phyloP scores from a whole-genome alignment of 2,113 vertebrate genomes.

The Thunnus maccoyii region DNA sequence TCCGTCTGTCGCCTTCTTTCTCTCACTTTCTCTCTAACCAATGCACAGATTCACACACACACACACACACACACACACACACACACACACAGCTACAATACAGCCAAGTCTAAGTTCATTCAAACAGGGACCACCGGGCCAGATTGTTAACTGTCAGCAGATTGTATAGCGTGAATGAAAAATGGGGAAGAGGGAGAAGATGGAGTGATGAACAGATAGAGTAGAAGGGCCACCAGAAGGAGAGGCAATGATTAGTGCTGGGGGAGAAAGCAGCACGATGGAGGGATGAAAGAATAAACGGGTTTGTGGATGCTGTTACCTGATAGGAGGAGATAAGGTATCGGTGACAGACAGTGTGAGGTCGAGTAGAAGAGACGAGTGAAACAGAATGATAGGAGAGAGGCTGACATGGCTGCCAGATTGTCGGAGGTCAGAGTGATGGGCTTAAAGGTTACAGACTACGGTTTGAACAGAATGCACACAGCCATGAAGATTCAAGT shows the following conservation, averaged over 20 bases:
- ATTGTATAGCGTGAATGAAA: constrained; percentile 58
- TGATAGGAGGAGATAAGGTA: constrained; percentile 72
- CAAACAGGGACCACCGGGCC: constrained; percentile 50
- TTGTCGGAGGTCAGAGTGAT: constrained; percentile 63
- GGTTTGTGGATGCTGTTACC: constrained; percentile 61
- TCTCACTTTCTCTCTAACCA: constrained; percentile 12
- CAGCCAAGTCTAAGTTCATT: constrained; percentile 38
- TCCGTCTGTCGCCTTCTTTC: not conserved
- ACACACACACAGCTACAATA: not conserved
- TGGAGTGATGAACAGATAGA: constrained; percentile 58
- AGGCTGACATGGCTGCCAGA: constrained; percentile 56
- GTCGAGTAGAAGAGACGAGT: constrained; percentile 42
- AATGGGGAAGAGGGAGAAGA: constrained; percentile 46
- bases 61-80: no score
- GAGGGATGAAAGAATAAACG: constrained; percentile 58
- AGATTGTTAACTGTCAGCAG: constrained; percentile 66
- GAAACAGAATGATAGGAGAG: constrained; percentile 34
- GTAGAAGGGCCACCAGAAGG: constrained; percentile 68
- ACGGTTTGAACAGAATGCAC: constrained; percentile 31
- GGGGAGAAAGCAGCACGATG: not conserved
- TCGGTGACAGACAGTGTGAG: constrained; percentile 62
- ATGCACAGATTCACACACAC: not conserved
- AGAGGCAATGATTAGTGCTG: constrained; percentile 55
- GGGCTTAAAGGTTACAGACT: constrained; percentile 52
- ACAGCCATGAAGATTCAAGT: constrained; percentile 4